Base-by-base conservation (phyloP, 2,888 invertebrate genomes). In the Busseola fusca region DNA sequence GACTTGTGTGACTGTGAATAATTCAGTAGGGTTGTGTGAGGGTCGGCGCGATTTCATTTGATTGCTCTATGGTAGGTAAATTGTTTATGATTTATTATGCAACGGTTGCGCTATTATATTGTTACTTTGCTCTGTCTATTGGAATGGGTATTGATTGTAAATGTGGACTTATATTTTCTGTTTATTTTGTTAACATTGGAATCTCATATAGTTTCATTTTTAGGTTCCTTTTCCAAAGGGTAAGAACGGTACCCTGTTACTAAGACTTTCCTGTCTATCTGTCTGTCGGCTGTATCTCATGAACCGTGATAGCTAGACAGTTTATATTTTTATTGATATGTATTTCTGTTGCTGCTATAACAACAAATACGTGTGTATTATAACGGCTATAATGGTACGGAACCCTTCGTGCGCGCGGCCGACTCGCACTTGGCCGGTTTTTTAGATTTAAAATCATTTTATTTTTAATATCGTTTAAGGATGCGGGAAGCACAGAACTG, bases 1-100 rank as follows among this genome's bases (percentile, higher is more conserved):
- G 81, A 84, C 82, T 82, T 88, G 88, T 86, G 84, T 84, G 80
- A 86, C 77, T 81, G 76, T 92, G 91, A 92, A 93, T 92, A 90
- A 88, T 86, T 90, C 84, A 91, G 83, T 56, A 81, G 85, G 89
- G 88, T 84, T 80, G 87, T 60, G 79, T 65, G 74, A 82, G 88
- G 88, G 90, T 87, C 77, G 80, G 74, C 76, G 82, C 84, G 87
- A 89, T 88, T 88, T 88, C 83, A 81, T 81, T 84, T 86, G 88
- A 91, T 92, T 90, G 89, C 87, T 74, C 70, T 64, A 63, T 86
- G 81, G 87, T 88, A 80, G 82, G 87, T 87, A 89, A 91, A 90
- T 89, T 25, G 62, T 90, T 90, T 88, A 88, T 85, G 72, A 78
- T 84, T 80, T 84, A 86, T 84, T 76, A 83, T 80, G 71, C 81